phyloP scores from a whole-genome alignment of 2,113 vertebrate species.

The Channa argus region DNA sequence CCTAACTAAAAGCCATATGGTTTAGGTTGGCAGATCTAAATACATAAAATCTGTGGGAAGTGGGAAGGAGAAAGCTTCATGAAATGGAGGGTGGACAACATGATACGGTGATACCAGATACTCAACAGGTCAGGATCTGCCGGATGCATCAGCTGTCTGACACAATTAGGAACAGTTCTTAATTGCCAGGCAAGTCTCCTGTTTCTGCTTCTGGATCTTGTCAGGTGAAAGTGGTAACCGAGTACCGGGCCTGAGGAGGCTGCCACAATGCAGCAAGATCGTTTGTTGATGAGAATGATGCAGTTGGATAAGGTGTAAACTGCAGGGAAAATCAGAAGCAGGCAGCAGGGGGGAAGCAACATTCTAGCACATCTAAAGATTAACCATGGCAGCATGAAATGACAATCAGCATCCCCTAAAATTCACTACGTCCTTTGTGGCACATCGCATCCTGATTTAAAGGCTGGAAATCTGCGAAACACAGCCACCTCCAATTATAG shows the following conservation, averaged over 20 bases:
- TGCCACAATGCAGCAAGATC: conserved; percentile 28
- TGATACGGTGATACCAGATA: conserved; percentile 10
- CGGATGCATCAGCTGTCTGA: conserved; percentile 48
- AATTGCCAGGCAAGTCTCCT: conserved; percentile 21
- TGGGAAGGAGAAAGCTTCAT: background rate
- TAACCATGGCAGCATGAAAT: background rate
- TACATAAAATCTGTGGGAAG: background rate
- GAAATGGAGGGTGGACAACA: background rate
- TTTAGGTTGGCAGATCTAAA: background rate
- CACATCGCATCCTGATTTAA: background rate
- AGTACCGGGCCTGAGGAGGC: conserved; percentile 29
- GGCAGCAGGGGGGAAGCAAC: background rate
- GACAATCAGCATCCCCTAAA: background rate
- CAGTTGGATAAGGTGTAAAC: background rate
- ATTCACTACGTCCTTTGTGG: conserved; percentile 4
- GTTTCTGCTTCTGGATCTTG: conserved; percentile 40
- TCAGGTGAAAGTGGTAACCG: conserved; percentile 70
- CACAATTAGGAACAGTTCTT: conserved; percentile 40
- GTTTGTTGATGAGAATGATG: conserved; percentile 3
- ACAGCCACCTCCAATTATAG: no score
- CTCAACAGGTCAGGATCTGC: conserved; percentile 13
- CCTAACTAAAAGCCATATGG: no score
- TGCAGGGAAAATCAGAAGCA: background rate
- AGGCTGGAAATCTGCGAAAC: background rate
- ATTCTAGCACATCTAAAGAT: background rate